phyloP scores from a whole-genome alignment of 2,888 invertebrate genomes.

The Siphlonurus alternatus region DNA sequence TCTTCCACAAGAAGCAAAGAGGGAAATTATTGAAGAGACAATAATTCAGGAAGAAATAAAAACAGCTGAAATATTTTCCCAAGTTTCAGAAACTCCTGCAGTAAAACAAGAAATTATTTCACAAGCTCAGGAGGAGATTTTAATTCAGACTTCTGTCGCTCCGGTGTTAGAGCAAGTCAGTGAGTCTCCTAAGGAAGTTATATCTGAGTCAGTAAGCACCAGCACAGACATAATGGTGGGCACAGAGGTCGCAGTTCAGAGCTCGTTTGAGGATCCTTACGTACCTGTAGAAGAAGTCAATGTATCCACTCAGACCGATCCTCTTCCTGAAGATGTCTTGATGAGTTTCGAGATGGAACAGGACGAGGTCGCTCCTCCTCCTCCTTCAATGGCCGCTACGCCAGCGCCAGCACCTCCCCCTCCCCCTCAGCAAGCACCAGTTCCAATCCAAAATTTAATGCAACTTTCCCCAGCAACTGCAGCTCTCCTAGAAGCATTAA shows the following conservation, averaged over 20 bases:
- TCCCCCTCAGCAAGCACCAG: neutral
- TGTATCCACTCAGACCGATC: constrained; percentile 72
- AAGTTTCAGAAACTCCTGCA: neutral
- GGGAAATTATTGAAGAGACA: neutral
- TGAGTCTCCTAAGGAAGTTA: neutral
- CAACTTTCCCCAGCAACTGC: neutral
- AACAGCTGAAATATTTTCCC: neutral
- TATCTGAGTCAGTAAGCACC: neutral
- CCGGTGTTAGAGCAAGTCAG: too few species aligned
- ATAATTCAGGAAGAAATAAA: neutral
- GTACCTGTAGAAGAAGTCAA: constrained; percentile 37
- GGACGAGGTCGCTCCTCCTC: neutral
- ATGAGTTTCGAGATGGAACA: neutral
- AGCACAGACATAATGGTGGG: neutral
- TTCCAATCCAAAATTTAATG: neutral
- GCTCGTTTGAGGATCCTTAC: neutral
- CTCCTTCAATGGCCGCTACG: neutral
- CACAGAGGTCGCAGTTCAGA: constrained; percentile 12
- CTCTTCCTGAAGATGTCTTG: constrained; percentile 48
- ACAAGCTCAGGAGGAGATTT: neutral
- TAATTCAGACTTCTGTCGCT: too few species aligned
- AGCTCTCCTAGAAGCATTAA: neutral
- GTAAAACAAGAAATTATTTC: neutral
- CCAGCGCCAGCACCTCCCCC: neutral
- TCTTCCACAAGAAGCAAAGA: too few species aligned